Conservation (phyloP, 2,113 vertebrate genomes). For the Hippoglossus stenolepis region DNA sequence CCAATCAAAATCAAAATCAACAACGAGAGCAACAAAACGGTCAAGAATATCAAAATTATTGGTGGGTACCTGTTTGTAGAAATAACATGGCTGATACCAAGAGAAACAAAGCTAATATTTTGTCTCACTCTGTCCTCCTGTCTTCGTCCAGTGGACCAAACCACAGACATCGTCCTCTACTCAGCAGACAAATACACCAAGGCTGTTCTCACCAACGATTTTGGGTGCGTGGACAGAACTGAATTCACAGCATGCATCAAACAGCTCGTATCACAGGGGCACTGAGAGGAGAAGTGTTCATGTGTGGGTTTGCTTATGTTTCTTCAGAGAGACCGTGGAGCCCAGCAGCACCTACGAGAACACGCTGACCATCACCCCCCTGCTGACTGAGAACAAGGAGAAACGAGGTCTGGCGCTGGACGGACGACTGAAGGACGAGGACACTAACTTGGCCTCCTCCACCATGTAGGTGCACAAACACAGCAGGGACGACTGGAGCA, state of each 20-base stretch:
- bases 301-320: slow-evolving; percentile 16
- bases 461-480: slow-evolving; percentile 83
- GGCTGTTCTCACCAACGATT: slow-evolving; percentile 84
- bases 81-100: not conserved
- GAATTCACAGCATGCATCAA: not conserved
- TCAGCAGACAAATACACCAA: slow-evolving; percentile 94
- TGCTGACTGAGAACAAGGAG: slow-evolving; percentile 84
- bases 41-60: slow-evolving; percentile 89
- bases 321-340: slow-evolving; percentile 86
- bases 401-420: slow-evolving; percentile 90
- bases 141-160: slow-evolving; percentile 86
- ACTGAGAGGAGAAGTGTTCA: not conserved
- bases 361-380: slow-evolving; percentile 81
- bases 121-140: not conserved
- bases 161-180: slow-evolving; percentile 92
- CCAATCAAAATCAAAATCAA: slow-evolving; percentile 87
- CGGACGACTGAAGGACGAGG: slow-evolving; percentile 91
- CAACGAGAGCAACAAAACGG: slow-evolving; percentile 90
- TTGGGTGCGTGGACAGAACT: slow-evolving; percentile 79
- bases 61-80: slow-evolving; percentile 74
- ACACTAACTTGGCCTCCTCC: slow-evolving; percentile 93
- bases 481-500: too few relatives aligned
- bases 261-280: not conserved
- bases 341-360: slow-evolving; percentile 84
- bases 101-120: not conserved